Conservation (phyloP, 2,797 vertebrate genomes). For the Sardinella longiceps region DNA sequence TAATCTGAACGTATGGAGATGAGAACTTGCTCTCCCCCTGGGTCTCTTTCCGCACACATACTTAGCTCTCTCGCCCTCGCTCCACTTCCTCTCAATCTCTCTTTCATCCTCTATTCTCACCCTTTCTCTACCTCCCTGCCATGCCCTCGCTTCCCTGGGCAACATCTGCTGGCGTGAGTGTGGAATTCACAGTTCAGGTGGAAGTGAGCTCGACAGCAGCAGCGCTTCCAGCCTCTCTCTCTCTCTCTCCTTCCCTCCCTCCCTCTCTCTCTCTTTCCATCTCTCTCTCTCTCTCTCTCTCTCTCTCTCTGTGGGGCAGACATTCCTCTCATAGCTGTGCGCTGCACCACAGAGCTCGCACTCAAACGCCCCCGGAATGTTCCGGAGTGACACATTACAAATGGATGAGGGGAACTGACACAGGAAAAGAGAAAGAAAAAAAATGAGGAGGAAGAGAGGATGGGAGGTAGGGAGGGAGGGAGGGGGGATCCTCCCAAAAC, state of each 20-base stretch:
- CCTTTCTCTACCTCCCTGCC: not conserved
- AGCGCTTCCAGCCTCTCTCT: not conserved
- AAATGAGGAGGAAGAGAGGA: too few relatives aligned
- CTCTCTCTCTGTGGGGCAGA: not conserved
- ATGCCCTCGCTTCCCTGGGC: not conserved
- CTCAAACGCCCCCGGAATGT: constrained; percentile 43
- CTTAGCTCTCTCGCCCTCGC: not conserved
- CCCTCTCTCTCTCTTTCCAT: not conserved
- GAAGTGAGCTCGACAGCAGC: constrained; percentile 14
- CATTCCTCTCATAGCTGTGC: constrained; percentile 32
- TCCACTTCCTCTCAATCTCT: not conserved
- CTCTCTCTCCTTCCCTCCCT: not conserved
- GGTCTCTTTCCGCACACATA: not conserved
- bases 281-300: not conserved
- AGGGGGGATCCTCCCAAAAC: not conserved
- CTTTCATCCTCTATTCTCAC: not conserved
- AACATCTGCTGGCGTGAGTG: not conserved
- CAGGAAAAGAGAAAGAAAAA: not conserved
- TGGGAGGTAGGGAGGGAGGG: not conserved
- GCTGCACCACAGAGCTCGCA: constrained; percentile 32
- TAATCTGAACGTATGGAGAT: not conserved
- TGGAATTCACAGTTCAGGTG: constrained; percentile 28
- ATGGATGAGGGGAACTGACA: constrained; percentile 40
- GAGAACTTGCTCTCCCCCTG: not conserved
- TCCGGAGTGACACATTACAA: constrained; percentile 54